A percentile compares a stretch with the other conserved stretches of the same genome.
phyloP scores from a whole-genome alignment of 2,113 vertebrate species.

The Halichoeres trimaculatus region DNA sequence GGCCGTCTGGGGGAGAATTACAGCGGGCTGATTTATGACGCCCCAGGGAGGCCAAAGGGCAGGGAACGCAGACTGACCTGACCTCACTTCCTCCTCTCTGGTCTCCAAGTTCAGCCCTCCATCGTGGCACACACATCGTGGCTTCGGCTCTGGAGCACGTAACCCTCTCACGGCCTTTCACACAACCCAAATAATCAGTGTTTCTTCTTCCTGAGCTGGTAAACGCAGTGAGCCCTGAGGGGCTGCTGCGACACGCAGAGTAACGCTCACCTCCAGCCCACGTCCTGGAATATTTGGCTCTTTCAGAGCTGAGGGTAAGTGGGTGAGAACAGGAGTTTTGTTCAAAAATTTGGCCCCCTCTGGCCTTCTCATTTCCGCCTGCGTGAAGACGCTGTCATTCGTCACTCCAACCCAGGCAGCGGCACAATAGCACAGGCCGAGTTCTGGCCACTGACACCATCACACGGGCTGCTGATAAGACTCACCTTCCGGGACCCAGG shows the following conservation, averaged over 20 bases:
- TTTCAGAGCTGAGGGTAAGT: conserved; percentile 31
- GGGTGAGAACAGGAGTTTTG: conserved; percentile 60
- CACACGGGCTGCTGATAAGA: conserved; percentile 83
- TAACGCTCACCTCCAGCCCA: conserved; percentile 5
- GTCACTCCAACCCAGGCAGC: conserved; percentile 81
- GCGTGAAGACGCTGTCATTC: conserved; percentile 80
- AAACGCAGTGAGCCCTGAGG: conserved; percentile 40
- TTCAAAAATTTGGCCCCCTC: conserved; percentile 61
- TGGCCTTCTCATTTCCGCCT: conserved; percentile 82
- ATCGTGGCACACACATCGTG: conserved; percentile 44
- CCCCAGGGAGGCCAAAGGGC: conserved; percentile 79
- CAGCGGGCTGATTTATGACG: conserved; percentile 83
- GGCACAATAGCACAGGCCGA: conserved; percentile 81
- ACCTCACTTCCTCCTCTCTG: conserved; percentile 80
- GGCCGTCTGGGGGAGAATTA: conserved; percentile 81
- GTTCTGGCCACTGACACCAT: conserved; percentile 79
- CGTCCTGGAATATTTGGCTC: conserved; percentile 23
- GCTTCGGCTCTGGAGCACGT: conserved; percentile 34
- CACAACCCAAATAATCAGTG: conserved; percentile 27
- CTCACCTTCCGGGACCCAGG: conserved; percentile 80
- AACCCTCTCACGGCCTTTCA: conserved; percentile 42
- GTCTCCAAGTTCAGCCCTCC: conserved; percentile 49
- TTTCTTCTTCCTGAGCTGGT: conserved; percentile 34
- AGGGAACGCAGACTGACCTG: conserved; percentile 77
- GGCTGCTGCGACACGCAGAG: conserved; percentile 9